Conservation (phyloP, 2,888 invertebrate genomes). For the Zaprionus obscuricornis region DNA sequence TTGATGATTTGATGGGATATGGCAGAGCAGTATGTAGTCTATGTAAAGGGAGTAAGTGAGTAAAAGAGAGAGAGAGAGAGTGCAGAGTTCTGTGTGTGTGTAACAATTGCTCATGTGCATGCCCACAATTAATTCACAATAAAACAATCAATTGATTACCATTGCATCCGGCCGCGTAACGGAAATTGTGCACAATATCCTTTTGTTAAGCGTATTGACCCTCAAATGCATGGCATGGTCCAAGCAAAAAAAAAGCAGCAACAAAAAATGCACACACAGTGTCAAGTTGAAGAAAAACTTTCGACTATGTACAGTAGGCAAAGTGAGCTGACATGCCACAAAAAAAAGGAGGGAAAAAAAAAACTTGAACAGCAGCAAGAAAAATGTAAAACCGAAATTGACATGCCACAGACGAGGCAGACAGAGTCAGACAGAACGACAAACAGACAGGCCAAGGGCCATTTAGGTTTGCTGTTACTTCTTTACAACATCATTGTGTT, state of each 20-base stretch:
- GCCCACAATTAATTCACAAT: constrained; percentile 79
- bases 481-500: neutral
- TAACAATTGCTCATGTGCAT: constrained; percentile 66
- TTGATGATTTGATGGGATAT: neutral
- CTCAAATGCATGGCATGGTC: neutral
- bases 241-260: neutral
- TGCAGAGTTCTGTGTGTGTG: no score
- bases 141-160: constrained; percentile 81
- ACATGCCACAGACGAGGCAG: constrained; percentile 34
- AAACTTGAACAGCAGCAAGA: neutral
- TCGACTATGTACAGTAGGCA: constrained; percentile 10
- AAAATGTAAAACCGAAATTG: constrained; percentile 47
- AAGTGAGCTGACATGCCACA: constrained; percentile 17
- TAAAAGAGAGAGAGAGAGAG: no score
- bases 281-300: constrained; percentile 38
- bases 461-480: neutral
- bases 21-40: no score
- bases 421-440: no score
- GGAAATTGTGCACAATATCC: constrained; percentile 77
- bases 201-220: constrained; percentile 52
- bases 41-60: no score
- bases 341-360: no score
- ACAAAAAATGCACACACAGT: constrained; percentile 13
- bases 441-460: constrained; percentile 5
- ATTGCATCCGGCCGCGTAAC: constrained; percentile 70